A percentile compares a stretch with the other conserved stretches of the same genome.
These are phyloP conservation scores for Chrysotoxum bicinctum DNA, from an alignment of 2,888 invertebrate species.

Conservation along the genomic window DNA sequence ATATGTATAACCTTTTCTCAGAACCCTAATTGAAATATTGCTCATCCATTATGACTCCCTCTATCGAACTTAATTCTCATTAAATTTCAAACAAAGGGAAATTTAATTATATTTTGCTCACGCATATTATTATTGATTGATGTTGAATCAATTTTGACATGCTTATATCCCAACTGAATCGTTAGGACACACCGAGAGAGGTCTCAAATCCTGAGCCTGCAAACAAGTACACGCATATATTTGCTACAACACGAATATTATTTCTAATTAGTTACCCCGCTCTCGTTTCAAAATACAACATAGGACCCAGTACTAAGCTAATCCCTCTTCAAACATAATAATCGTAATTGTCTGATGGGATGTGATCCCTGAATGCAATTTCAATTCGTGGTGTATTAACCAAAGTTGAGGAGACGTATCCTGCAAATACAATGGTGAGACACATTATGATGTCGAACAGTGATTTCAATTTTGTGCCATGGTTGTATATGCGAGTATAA, in stretches of 20 bases:
- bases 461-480: slow-evolving; percentile 28
- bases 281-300: background rate
- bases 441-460: slow-evolving; percentile 19
- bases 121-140: slow-evolving; percentile 14
- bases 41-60: background rate
- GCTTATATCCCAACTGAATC: slow-evolving; percentile 29
- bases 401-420: slow-evolving; percentile 12
- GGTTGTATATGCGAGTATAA: background rate
- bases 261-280: slow-evolving; percentile 44
- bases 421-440: background rate
- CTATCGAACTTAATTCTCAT: slow-evolving; percentile 4
- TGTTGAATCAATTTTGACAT: slow-evolving; percentile 27
- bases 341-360: slow-evolving; percentile 48
- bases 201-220: background rate
- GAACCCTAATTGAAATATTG: background rate
- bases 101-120: slow-evolving; percentile 23
- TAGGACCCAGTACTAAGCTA: slow-evolving; percentile 9
- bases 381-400: slow-evolving; percentile 20
- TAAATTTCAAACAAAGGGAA: slow-evolving; percentile 24
- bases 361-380: slow-evolving; percentile 62
- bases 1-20: background rate
- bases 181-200: slow-evolving; percentile 8
- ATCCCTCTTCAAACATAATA: slow-evolving; percentile 56
- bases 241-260: slow-evolving; percentile 27
- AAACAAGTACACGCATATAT: slow-evolving; percentile 49